Evolutionary conservation across 1,140 invertebrate species (phyloP).

Genomic region (Nylanderia fulva): DNA sequence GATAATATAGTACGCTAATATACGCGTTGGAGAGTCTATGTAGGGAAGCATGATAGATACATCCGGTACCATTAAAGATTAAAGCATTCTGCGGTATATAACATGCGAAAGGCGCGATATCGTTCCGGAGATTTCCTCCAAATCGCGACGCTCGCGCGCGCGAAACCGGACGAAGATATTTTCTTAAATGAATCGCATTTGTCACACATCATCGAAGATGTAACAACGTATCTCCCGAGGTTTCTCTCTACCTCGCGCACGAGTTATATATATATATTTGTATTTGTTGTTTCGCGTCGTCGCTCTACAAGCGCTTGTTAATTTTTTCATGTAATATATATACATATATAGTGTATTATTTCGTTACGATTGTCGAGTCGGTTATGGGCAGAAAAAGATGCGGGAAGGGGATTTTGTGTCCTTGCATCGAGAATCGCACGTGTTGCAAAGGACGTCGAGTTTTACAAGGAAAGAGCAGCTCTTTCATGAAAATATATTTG

Average conservation of each 20-base stretch:
- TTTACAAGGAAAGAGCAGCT: neutral
- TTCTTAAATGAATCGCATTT: constrained; percentile 55
- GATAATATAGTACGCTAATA: constrained; percentile 4
- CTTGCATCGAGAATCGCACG: neutral
- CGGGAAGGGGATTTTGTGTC: neutral
- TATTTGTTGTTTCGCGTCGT: constrained; percentile 64
- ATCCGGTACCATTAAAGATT: constrained; percentile 46
- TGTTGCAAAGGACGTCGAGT: constrained; percentile 40
- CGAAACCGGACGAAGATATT: constrained; percentile 28
- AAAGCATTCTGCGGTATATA: constrained; percentile 10
- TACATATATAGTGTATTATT: constrained; percentile 60
- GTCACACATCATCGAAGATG: constrained; percentile 31
- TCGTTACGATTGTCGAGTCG: constrained; percentile 52
- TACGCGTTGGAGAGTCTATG: neutral
- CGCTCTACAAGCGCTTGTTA: constrained; percentile 67
- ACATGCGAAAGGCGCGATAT: constrained; percentile 11
- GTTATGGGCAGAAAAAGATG: neutral
- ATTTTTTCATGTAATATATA: constrained; percentile 60
- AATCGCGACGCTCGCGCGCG: neutral
- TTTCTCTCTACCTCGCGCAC: constrained; percentile 51
- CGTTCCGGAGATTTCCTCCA: constrained; percentile 13
- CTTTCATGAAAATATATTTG: neutral
- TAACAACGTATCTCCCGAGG: constrained; percentile 39
- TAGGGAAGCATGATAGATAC: constrained; percentile 29
- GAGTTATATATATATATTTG: constrained; percentile 60